Conservation (phyloP, 2,113 vertebrate genomes). For the Gorsachius goisagi region DNA sequence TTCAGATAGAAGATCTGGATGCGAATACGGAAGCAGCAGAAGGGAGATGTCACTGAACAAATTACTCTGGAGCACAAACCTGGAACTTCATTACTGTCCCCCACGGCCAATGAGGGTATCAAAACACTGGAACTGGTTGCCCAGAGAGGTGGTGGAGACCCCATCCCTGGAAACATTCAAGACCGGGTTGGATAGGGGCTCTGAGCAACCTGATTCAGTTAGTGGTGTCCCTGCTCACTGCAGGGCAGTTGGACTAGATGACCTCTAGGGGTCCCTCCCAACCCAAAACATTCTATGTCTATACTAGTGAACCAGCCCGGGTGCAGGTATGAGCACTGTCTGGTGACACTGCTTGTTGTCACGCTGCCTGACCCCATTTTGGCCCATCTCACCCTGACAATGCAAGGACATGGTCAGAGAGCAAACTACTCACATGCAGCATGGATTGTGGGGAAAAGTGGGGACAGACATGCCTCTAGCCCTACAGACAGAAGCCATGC, state of each 20-base stretch:
- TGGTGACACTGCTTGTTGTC: not conserved
- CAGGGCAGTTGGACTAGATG: too few species aligned
- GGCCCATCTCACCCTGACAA: not conserved
- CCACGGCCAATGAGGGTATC: too few species aligned
- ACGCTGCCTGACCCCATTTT: fast-evolving
- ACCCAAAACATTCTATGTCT: too few species aligned
- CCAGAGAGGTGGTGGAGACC: too few species aligned
- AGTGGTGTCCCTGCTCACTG: too few species aligned
- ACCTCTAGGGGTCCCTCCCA: too few species aligned
- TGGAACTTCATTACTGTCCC: not conserved
- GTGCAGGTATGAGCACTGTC: not conserved
- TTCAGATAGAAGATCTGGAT: not conserved
- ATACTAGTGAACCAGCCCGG: not conserved
- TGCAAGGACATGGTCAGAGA: not conserved
- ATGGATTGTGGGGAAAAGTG: not conserved
- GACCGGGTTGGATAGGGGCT: too few species aligned
- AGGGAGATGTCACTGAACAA: not conserved
- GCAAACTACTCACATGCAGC: not conserved
- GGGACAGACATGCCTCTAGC: fast-evolving
- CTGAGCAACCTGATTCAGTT: too few species aligned
- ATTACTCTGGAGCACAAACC: fast-evolving
- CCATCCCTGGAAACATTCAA: too few species aligned
- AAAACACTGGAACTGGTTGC: too few species aligned
- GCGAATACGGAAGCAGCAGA: not conserved
- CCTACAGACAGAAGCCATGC: not conserved